These are phyloP conservation scores for Philopotamus ludificatus DNA, from an alignment of 1,140 invertebrate genomes.

Conservation along the genomic window DNA sequence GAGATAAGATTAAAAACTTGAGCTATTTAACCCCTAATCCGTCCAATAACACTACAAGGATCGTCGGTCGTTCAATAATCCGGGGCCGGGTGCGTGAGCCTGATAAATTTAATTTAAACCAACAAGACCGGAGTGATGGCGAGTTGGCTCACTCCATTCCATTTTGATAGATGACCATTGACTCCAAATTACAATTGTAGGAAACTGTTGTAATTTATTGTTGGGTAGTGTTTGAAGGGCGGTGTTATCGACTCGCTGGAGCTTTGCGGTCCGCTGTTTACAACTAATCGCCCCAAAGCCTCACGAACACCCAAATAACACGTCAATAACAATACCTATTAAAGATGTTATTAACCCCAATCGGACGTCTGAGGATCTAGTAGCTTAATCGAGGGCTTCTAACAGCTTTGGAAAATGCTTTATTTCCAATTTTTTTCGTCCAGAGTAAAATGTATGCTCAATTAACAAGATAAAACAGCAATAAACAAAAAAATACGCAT, in stretches of 20 bases:
- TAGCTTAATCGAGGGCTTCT: no score
- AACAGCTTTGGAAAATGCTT: no score
- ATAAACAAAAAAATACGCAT: no score
- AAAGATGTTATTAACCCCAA: no score
- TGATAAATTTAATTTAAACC: conserved; percentile 19
- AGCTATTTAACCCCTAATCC: no score
- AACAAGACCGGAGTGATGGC: conserved; percentile 6
- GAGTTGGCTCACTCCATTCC: conserved; percentile 21
- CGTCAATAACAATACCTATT: not conserved
- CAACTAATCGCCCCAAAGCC: not conserved
- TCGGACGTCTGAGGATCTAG: no score
- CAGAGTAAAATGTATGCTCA: no score
- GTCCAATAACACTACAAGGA: no score
- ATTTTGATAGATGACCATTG: conserved; percentile 30
- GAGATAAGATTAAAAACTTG: no score
- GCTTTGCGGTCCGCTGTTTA: not conserved
- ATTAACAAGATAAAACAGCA: no score
- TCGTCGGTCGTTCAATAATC: no score
- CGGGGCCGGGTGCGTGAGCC: conserved; percentile 4
- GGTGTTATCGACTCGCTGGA: conserved; percentile 18
- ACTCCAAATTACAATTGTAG: conserved; percentile 27
- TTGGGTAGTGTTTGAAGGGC: conserved; percentile 15
- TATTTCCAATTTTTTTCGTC: no score
- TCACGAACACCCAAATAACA: not conserved
- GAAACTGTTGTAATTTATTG: conserved; percentile 18